Conservation (phyloP, 2,113 vertebrate species). For the Conger conger region DNA sequence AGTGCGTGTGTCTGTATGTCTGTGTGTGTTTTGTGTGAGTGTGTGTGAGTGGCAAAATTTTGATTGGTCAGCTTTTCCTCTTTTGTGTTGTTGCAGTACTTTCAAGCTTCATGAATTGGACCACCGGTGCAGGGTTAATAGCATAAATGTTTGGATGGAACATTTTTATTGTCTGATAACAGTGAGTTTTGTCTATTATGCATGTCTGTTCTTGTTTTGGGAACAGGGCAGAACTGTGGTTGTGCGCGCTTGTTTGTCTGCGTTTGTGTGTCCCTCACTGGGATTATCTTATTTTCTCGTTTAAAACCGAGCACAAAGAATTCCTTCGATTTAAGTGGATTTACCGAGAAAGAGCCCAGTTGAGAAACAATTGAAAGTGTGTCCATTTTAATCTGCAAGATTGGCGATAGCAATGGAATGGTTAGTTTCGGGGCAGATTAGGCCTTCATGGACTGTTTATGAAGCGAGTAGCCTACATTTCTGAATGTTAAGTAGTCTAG, state of each 20-base stretch:
- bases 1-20: too few species aligned
- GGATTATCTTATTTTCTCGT: neutral
- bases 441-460: neutral
- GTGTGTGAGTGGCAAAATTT: neutral
- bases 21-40: too few species aligned
- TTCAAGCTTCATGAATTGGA: neutral
- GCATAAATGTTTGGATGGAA: neutral
- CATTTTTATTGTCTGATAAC: neutral
- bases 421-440: neutral
- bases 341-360: neutral
- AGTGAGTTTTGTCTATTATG: neutral
- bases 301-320: neutral
- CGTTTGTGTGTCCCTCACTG: neutral
- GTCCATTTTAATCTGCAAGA: neutral
- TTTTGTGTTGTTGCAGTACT: neutral
- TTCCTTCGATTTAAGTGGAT: neutral
- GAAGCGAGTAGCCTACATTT: neutral
- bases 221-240: neutral
- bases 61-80: neutral
- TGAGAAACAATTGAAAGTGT: constrained; percentile 2
- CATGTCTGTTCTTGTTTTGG: neutral
- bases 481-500: neutral
- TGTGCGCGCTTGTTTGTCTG: neutral
- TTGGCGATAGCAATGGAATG: neutral
- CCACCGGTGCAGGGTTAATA: neutral